Conservation (phyloP, 2,113 vertebrate genomes). For the Epinephelus cyanopodus region DNA sequence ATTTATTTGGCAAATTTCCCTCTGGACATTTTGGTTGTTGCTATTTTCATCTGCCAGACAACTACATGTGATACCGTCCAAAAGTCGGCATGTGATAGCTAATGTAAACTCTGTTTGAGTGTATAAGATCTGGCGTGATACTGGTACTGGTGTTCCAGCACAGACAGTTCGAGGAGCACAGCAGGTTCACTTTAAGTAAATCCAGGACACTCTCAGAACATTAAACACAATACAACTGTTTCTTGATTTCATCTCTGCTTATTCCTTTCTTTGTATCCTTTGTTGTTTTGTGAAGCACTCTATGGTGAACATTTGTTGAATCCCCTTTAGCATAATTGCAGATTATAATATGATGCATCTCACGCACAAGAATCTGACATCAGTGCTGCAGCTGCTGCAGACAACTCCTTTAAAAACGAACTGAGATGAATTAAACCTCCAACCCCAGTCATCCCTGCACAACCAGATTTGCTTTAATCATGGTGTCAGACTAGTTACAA, state of each 20-base stretch:
- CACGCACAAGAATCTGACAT: not conserved
- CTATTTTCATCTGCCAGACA: no score
- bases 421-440: conserved; percentile 18
- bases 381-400: not conserved
- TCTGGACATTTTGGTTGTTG: no score
- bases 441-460: not conserved
- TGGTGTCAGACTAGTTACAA: not conserved
- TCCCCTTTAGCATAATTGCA: not conserved
- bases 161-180: not conserved
- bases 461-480: not conserved
- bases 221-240: not conserved
- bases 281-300: not conserved
- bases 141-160: no score
- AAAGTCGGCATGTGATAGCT: no score
- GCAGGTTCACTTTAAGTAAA: no score
- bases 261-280: not conserved
- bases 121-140: no score
- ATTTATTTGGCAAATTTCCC: no score
- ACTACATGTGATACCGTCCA: no score
- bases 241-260: not conserved
- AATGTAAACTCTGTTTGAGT: no score
- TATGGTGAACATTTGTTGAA: not conserved
- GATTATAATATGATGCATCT: conserved; percentile 3
- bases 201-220: not conserved
- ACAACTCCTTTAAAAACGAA: conserved; percentile 3